phyloP scores from a whole-genome alignment of 1,140 invertebrate species.

The Zaprionus davidi region DNA sequence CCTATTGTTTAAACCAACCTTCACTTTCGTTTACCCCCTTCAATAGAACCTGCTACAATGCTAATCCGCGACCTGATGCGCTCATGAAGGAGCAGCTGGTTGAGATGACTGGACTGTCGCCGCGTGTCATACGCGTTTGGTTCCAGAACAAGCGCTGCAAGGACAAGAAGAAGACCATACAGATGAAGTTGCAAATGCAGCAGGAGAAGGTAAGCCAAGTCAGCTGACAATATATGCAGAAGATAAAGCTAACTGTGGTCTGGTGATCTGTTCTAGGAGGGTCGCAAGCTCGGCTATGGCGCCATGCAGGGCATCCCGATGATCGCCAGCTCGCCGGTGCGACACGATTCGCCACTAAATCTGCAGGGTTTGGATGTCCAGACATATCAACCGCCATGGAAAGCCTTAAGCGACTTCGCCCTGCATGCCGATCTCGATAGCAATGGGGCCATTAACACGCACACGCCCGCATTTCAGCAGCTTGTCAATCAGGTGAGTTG shows the following conservation, averaged over 20 bases:
- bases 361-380: conserved; percentile 95
- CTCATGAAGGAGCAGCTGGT: conserved; percentile 99
- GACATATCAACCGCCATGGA: conserved; percentile 98
- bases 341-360: conserved; percentile 94
- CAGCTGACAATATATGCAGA: no score
- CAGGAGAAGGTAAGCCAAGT: conserved; percentile 96
- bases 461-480: conserved; percentile 96
- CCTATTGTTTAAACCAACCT: not conserved
- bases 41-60: conserved; percentile 94
- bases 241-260: not conserved
- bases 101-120: conserved; percentile 98
- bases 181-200: conserved; percentile 98
- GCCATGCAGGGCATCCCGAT: conserved; percentile 97
- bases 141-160: conserved; percentile 99
- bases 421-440: conserved; percentile 96
- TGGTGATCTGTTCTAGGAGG: conserved; percentile 88
- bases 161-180: conserved; percentile 98
- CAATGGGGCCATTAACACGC: conserved; percentile 89
- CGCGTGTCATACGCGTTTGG: conserved; percentile 98
- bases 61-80: conserved; percentile 98
- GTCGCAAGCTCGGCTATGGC: conserved; percentile 95
- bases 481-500: conserved; percentile 94
- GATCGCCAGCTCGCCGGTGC: conserved; percentile 97
- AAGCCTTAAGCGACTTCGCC: conserved; percentile 97
- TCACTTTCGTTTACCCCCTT: conserved; percentile 19